These are phyloP conservation scores for Spinibarbus caldwelli DNA, from an alignment of 2,797 vertebrate species.

Conservation along the genomic window DNA sequence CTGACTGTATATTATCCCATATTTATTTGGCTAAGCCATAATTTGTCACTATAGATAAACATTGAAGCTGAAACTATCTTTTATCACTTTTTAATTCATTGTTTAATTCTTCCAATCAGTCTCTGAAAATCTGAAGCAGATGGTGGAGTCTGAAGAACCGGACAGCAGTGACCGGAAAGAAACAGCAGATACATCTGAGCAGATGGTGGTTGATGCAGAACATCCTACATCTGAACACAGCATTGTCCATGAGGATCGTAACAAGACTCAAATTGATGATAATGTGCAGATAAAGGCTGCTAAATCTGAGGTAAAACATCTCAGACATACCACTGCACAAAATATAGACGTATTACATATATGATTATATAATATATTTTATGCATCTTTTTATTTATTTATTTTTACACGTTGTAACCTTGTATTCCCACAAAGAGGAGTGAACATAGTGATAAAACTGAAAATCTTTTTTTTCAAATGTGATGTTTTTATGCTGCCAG, in stretches of 20 bases:
- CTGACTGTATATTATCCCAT: background rate
- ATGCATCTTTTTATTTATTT: background rate
- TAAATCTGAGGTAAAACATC: conserved; percentile 89
- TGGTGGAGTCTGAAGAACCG: conserved; percentile 70
- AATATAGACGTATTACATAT: background rate
- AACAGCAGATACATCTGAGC: conserved; percentile 65
- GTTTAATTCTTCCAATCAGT: conserved; percentile 74
- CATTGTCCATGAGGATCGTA: conserved; percentile 57
- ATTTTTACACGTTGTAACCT: background rate
- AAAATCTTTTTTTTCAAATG: background rate
- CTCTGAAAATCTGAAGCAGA: conserved; percentile 83
- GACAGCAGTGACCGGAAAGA: conserved; percentile 69
- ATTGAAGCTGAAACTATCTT: background rate
- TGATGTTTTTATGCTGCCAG: background rate
- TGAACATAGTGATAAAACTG: background rate
- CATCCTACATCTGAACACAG: conserved; percentile 49
- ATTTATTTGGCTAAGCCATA: background rate
- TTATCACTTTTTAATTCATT: background rate
- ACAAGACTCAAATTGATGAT: conserved; percentile 79
- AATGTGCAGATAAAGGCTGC: conserved; percentile 93
- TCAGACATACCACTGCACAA: background rate
- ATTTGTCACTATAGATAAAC: background rate
- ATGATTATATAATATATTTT: background rate
- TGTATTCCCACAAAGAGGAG: no score
- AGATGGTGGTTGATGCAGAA: conserved; percentile 66